phyloP scores from a whole-genome alignment of 2,888 invertebrate species.

The Cynaeus angustus region DNA sequence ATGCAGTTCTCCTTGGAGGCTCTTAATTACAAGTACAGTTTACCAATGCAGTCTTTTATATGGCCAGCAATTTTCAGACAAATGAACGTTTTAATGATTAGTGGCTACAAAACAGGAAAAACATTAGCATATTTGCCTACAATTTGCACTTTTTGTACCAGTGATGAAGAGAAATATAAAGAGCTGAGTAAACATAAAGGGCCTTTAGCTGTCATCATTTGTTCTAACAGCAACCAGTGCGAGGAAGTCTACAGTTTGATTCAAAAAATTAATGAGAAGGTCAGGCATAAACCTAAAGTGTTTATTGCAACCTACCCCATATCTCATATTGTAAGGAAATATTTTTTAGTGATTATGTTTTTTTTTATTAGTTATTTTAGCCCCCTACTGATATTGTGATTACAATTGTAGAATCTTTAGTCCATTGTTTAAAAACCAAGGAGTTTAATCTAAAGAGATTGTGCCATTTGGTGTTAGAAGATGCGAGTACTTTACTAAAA shows the following conservation, averaged over 20 bases:
- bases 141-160: constrained; percentile 76
- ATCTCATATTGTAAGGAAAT: constrained; percentile 54
- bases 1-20: constrained; percentile 58
- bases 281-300: constrained; percentile 60
- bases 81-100: constrained; percentile 78
- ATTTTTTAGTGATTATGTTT: not conserved
- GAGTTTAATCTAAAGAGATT: constrained; percentile 77
- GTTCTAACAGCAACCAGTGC: constrained; percentile 77
- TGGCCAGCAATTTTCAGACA: constrained; percentile 82
- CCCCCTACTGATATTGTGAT: constrained; percentile 77
- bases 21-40: constrained; percentile 65
- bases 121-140: constrained; percentile 82
- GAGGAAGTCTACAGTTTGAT: constrained; percentile 71
- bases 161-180: constrained; percentile 70
- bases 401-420: constrained; percentile 77
- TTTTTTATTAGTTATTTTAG: constrained; percentile 5
- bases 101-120: constrained; percentile 78
- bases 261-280: constrained; percentile 67
- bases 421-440: constrained; percentile 72
- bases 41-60: constrained; percentile 78
- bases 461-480: constrained; percentile 81
- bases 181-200: constrained; percentile 70
- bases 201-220: constrained; percentile 80
- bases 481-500: constrained; percentile 78
- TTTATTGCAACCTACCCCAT: constrained; percentile 71